Evolutionary conservation across 2,888 invertebrate species (phyloP).

Genomic region (Hypena proboscidalis): DNA sequence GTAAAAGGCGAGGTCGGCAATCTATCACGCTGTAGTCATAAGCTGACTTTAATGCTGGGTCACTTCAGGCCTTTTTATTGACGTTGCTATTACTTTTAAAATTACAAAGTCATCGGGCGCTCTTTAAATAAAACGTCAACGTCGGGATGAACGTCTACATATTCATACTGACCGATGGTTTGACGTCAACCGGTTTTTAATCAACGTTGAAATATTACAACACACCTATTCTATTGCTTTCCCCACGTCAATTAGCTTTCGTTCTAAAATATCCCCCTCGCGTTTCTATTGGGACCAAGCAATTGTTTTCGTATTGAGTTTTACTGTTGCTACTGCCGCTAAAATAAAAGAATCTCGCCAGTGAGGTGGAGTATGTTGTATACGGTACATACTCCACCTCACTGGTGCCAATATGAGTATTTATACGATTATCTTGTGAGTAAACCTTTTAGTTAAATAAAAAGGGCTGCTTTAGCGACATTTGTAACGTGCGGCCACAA

Average conservation of each 20-base stretch:
- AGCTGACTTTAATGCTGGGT: constrained; percentile 83
- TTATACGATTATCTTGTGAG: no score
- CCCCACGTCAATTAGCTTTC: constrained; percentile 41
- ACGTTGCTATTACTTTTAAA: constrained; percentile 79
- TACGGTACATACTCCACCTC: constrained; percentile 21
- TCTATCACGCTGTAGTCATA: constrained; percentile 82
- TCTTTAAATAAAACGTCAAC: constrained; percentile 73
- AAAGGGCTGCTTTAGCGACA: constrained; percentile 47
- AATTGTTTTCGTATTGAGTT: constrained; percentile 32
- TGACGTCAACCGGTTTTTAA: constrained; percentile 48
- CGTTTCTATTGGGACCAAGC: constrained; percentile 10
- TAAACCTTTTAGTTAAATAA: constrained; percentile 30
- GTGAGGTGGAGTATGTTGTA: constrained; percentile 12
- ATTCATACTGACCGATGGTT: constrained; percentile 53
- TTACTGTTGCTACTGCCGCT: constrained; percentile 18
- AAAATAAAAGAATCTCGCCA: constrained; percentile 24
- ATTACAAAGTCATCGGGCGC: constrained; percentile 69
- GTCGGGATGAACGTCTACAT: constrained; percentile 66
- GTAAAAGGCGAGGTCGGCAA: constrained; percentile 65
- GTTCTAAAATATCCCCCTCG: constrained; percentile 23
- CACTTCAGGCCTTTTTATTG: constrained; percentile 82
- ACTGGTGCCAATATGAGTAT: no score
- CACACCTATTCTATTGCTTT: constrained; percentile 47
- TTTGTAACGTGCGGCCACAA: constrained; percentile 47
- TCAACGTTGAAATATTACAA: constrained; percentile 53